Base-by-base conservation (phyloP, 2,113 vertebrate species). In the Pandion haliaetus region DNA sequence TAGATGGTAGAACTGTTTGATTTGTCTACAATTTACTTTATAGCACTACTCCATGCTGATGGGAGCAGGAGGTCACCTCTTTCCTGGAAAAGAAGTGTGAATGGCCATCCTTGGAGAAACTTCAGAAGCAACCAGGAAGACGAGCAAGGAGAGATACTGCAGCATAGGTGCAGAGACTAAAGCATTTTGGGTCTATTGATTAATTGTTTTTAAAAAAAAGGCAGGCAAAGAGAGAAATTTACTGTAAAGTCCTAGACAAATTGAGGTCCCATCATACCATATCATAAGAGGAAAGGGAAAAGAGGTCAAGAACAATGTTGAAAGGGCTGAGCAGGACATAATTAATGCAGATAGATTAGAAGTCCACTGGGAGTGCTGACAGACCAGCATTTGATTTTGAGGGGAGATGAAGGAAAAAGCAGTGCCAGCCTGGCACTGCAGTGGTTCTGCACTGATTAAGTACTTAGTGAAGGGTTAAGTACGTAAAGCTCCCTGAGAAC, bases 391-490 rank as follows among this genome's bases (percentile, higher is more conserved):
- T 83, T 78, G 71, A 85, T 91, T 95, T 95, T 82, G 73, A 85
- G 85, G 45, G 32, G 40, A 94, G 63, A 49, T 66, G 54, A 92
- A 87, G 31, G n/a, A 77, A 86, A 86, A 93, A 55, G 23, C 36
- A 95, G 18, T 36, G 17, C 18, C 61, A 92, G 12, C 57, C 74
- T 81, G 71, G 45, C 2, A 8, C 31, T 86, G 74, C 42, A 42
- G 58, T 78, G 12, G 11, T 67, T 88, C 59, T 89, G 59, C n/a
- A 44, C 57, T 82, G 63, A 94, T 84, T 94, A 93, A 85, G 38
- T 67, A 91, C 82, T 93, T 90, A 81, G 47, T 67, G 85, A 95
- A 97, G 78, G 69, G 78, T 85, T 93, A 93, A 93, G 61, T 74
- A 65, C 57, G 76, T 88, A 65, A 65, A 84, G 18, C n/a, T 95